Conservation (phyloP, 37 sponge, comb jelly and placozoan species). For the Oscarella lobularis region DNA sequence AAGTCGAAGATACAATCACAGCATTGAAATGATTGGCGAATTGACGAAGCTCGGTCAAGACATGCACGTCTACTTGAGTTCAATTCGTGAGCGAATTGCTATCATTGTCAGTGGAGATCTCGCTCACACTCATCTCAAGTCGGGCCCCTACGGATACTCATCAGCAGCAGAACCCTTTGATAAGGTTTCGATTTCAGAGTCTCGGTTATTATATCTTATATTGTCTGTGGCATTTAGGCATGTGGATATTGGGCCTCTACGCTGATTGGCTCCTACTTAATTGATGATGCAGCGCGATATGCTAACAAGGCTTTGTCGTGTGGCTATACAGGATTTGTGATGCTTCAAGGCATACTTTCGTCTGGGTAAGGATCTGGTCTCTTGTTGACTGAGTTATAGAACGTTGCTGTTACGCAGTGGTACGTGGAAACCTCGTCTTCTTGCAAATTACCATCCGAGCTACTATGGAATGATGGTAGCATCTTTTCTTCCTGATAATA, state of each 20-base stretch:
- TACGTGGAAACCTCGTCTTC: constrained; percentile 24
- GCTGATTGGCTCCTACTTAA: constrained; percentile 7
- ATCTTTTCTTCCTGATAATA: constrained; percentile 23
- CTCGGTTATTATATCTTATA: too few species aligned
- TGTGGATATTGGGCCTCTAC: constrained; percentile 38
- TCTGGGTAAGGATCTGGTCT: constrained; percentile 7
- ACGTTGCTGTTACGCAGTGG: background rate
- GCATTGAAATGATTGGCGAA: constrained; percentile 51
- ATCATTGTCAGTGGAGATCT: constrained; percentile 56
- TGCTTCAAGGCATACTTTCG: constrained; percentile 48
- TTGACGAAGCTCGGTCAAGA: constrained; percentile 27
- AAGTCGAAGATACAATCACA: constrained; percentile 37
- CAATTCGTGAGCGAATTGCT: constrained; percentile 21
- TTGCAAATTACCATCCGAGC: constrained; percentile 48
- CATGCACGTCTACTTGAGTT: constrained; percentile 15
- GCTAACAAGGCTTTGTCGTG: constrained; percentile 61
- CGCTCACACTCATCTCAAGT: constrained; percentile 49
- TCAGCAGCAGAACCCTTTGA: constrained; percentile 62
- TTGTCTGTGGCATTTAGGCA: too few species aligned
- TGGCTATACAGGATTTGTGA: constrained; percentile 64
- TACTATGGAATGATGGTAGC: constrained; percentile 76
- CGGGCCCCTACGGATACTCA: constrained; percentile 67
- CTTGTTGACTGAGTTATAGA: background rate
- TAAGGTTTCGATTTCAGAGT: constrained; percentile 16
- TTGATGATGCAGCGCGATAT: constrained; percentile 35